Percentiles rank a stretch among this genome's conserved stretches.
Evolutionary conservation across 1,140 invertebrate genomes (phyloP).

Genomic region (Daktulosphaira vitifoliae): DNA sequence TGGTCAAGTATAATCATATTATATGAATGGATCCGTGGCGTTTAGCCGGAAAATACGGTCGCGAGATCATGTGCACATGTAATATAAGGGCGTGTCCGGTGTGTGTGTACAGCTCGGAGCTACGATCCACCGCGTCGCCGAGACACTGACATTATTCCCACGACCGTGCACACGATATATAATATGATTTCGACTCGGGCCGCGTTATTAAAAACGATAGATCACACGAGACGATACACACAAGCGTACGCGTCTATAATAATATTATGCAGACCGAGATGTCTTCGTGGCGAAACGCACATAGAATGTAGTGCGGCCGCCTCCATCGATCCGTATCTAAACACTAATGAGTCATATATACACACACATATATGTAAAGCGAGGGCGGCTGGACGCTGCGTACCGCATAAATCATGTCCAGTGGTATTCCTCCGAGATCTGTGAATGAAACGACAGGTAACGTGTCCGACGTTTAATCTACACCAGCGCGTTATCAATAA

Average conservation of each 20-base stretch:
- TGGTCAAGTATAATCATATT: too few species aligned
- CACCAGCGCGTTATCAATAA: too few species aligned
- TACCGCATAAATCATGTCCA: slow-evolving; percentile 10
- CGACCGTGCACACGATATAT: background rate
- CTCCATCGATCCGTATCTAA: slow-evolving; percentile 8
- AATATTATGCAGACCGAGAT: background rate
- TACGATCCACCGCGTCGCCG: background rate
- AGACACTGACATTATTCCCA: slow-evolving; percentile 31
- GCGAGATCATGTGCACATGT: too few species aligned
- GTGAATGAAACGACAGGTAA: too few species aligned
- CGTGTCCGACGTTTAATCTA: too few species aligned
- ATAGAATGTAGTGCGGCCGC: background rate
- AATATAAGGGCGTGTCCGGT: background rate
- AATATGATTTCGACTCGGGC: slow-evolving; percentile 12
- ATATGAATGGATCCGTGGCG: too few species aligned
- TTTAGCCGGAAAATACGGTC: too few species aligned
- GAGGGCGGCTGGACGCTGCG: background rate
- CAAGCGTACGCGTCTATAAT: background rate
- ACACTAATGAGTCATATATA: slow-evolving; percentile 26
- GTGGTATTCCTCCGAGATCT: background rate
- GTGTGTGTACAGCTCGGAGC: slow-evolving; percentile 10
- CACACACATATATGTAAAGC: background rate
- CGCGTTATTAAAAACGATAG: slow-evolving; percentile 30
- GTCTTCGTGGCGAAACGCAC: background rate
- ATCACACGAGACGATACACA: slow-evolving; percentile 25